These are phyloP conservation scores for Patella depressa DNA, from an alignment of 2,888 invertebrate species.

Conservation along the genomic window DNA sequence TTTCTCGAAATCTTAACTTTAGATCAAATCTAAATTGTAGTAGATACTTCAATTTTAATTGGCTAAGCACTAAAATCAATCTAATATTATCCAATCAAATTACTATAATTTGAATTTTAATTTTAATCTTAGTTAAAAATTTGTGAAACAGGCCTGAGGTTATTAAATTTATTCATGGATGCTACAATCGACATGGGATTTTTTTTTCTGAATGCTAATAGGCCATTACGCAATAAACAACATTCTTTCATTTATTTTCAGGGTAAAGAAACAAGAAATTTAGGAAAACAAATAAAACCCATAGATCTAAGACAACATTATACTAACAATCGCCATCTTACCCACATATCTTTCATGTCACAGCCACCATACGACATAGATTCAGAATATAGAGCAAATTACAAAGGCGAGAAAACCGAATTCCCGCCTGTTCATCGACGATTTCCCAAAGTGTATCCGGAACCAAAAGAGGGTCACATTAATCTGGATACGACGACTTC, in stretches of 20 bases:
- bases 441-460: conserved; percentile 49
- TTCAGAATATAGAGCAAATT: conserved; percentile 53
- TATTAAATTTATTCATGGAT: no score
- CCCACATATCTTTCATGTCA: conserved; percentile 46
- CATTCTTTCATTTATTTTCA: conserved; percentile 27
- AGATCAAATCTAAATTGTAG: no score
- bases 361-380: conserved; percentile 44
- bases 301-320: conserved; percentile 52
- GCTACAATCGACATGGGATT: no score
- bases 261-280: conserved; percentile 50
- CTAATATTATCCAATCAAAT: no score
- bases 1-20: no score
- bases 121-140: no score
- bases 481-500: conserved; percentile 53
- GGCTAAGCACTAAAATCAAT: no score
- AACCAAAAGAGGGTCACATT: conserved; percentile 40
- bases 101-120: no score
- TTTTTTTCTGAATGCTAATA: no score
- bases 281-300: conserved; percentile 50
- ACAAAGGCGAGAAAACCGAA: conserved; percentile 41
- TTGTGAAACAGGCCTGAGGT: no score
- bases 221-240: no score
- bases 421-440: conserved; percentile 49
- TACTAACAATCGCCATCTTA: conserved; percentile 55
- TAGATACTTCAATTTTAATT: no score